These are phyloP conservation scores for Hetaerina titia DNA, from an alignment of 2,888 invertebrate genomes.

Conservation along the genomic window DNA sequence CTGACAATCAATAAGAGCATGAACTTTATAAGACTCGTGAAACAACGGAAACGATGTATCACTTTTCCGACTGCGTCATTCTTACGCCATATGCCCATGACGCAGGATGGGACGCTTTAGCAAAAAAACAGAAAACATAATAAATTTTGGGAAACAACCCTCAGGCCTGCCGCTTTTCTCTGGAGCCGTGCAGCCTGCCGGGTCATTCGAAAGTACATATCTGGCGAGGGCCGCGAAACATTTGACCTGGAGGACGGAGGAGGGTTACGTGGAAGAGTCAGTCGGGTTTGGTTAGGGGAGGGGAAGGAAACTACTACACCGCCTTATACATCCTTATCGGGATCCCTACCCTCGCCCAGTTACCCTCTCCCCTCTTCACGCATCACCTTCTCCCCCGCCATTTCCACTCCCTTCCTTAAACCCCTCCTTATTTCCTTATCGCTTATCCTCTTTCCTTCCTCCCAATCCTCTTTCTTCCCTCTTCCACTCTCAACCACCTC, in stretches of 20 bases:
- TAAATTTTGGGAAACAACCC: background rate
- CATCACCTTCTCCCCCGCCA: background rate
- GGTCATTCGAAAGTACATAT: background rate
- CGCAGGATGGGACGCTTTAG: background rate
- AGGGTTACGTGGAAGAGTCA: background rate
- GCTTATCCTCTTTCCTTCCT: background rate
- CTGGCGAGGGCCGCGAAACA: background rate
- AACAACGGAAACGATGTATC: background rate
- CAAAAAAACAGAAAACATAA: background rate
- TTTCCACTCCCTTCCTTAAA: background rate
- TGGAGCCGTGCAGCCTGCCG: background rate
- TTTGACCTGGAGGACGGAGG: background rate
- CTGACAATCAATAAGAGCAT: background rate
- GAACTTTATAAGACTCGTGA: background rate
- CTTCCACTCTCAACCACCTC: too few species aligned
- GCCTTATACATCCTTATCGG: background rate
- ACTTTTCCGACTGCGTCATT: background rate
- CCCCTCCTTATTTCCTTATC: background rate
- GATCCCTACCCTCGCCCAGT: background rate
- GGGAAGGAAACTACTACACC: background rate
- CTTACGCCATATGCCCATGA: conserved; percentile 6
- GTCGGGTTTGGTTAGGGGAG: background rate
- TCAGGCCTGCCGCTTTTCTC: background rate
- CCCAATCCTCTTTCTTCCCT: too few species aligned
- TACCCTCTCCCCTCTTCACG: background rate